Evolutionary conservation across 1,140 invertebrate genomes (phyloP).

Genomic region (Drosophila parabipectinata): DNA sequence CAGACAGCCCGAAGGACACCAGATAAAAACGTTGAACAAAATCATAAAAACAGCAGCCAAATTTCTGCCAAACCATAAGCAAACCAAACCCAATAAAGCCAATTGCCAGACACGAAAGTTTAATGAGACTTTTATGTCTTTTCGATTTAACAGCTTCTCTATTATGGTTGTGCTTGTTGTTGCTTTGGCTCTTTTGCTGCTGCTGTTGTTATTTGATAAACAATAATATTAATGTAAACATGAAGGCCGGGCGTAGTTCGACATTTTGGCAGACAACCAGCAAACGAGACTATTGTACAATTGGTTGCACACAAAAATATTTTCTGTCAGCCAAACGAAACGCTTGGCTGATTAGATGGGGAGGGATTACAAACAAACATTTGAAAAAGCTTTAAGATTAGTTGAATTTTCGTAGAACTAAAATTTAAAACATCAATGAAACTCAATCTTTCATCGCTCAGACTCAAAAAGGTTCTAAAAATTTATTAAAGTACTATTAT

Average conservation of each 20-base stretch:
- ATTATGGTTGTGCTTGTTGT: conserved; percentile 25
- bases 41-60: conserved; percentile 43
- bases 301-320: conserved; percentile 49
- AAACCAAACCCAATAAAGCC: conserved; percentile 27
- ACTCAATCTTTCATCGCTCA: not conserved
- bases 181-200: conserved; percentile 8
- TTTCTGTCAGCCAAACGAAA: conserved; percentile 31
- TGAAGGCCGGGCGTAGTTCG: conserved; percentile 40
- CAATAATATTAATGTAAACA: conserved; percentile 52
- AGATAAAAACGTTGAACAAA: conserved; percentile 70
- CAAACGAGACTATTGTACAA: conserved; percentile 51
- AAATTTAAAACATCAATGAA: not conserved
- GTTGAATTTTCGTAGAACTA: not conserved
- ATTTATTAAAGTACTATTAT: not conserved
- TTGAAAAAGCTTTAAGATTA: not conserved
- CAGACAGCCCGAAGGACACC: conserved; percentile 35
- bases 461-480: not conserved
- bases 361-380: conserved; percentile 13
- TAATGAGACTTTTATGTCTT: conserved; percentile 71
- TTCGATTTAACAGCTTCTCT: conserved; percentile 53
- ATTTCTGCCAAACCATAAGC: conserved; percentile 23
- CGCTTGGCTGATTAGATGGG: conserved; percentile 32
- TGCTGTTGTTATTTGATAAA: conserved; percentile 57
- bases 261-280: conserved; percentile 56
- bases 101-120: conserved; percentile 61